Base-by-base conservation (phyloP, 2,113 vertebrate species). In the Antennarius striatus region DNA sequence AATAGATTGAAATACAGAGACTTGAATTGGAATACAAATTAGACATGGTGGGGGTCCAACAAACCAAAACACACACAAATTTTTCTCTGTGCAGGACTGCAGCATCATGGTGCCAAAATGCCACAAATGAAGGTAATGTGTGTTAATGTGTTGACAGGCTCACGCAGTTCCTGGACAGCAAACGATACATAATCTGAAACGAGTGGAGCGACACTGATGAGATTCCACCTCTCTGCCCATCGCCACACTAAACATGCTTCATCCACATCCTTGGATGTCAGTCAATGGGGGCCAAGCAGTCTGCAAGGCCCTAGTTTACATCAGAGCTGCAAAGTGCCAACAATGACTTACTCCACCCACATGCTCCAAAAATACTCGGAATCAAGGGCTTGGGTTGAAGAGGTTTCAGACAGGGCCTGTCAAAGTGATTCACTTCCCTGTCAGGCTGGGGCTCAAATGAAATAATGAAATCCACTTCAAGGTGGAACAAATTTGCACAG, bases 401-500 rank as follows among this genome's bases (percentile, higher is more conserved):
- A 90, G 81, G 73, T 86, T 91, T 90, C 88, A 92, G 89, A 92
- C 83, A 68, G 83, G 68, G 84, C 78, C 89, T 92, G 90, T 93
- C 92, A 93, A 90, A 90, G 88, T 92, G 90, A 92, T 93, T 93
- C 92, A 93, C 90, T 91, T 89, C 89, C 88, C 88, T 91, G 91
- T 91, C 91, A 93, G 88, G 71, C 83, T 11, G 70, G 71, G 68
- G 75, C 89, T 84, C 88, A 90, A 90, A 92, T 91, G 84, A 92
- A 93, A 92, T 91, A 91, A 93, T 92, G 90, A 92, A 93, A 92
- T 91, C 90, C 85, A 91, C 87, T 91, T 91, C 89, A 89, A 92
- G 92, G 88, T 90, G 91, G 90, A 92, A 92, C 89, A 90, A 90
- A 93, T 92, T 88, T 89, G 85, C 81, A 86, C 88, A 82, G 85